Percentiles rank a stretch among this genome's conserved stretches.
Conservation (phyloP, 2,113 vertebrate genomes). For the Rousettus leschenaultii region DNA sequence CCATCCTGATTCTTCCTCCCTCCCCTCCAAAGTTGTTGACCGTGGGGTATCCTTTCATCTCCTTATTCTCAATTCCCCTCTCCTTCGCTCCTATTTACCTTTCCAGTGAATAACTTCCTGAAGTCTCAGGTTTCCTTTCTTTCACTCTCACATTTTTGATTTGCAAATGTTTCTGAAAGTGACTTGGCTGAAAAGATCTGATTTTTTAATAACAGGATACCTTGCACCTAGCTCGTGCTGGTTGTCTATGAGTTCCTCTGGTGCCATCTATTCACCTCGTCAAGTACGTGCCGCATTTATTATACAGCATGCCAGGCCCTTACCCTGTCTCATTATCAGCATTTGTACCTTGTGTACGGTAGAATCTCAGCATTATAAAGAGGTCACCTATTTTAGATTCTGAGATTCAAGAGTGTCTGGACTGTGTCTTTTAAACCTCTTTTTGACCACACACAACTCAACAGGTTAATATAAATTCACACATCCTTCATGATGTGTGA, state of each 20-base stretch:
- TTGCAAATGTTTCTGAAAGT: constrained; percentile 3
- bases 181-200: background rate
- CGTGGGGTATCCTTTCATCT: background rate
- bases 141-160: background rate
- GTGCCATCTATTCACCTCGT: background rate
- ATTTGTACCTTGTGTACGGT: too few species aligned
- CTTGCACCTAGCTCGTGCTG: background rate
- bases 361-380: background rate
- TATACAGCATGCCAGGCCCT: background rate
- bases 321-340: background rate
- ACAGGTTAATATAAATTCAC: background rate
- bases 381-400: background rate
- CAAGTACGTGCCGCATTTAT: background rate
- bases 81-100: background rate
- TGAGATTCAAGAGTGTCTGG: background rate
- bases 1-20: background rate
- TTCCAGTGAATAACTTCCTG: background rate
- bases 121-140: background rate
- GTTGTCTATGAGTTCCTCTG: background rate
- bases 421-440: background rate
- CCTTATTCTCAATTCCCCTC: background rate
- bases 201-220: background rate
- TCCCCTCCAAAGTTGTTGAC: background rate
- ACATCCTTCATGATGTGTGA: background rate
- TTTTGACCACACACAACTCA: background rate